Conservation (phyloP, 2,797 vertebrate species). For the Tachyglossus aculeatus region DNA sequence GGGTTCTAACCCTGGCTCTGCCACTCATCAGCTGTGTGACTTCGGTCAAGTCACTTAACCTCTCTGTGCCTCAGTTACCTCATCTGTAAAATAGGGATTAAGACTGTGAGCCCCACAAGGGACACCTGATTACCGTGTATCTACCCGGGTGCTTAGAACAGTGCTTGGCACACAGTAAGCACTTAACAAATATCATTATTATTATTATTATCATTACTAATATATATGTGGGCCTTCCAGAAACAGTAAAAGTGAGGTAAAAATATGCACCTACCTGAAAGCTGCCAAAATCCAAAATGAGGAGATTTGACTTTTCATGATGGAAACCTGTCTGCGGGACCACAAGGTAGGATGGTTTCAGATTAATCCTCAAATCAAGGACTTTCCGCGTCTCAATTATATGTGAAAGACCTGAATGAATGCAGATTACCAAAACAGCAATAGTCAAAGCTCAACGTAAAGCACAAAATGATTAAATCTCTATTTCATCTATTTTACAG, state of each 20-base stretch:
- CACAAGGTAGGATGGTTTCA: conserved; percentile 93
- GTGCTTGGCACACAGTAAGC: too few species aligned
- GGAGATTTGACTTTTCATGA: conserved; percentile 78
- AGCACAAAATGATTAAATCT: background rate
- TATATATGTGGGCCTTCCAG: background rate
- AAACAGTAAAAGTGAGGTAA: background rate
- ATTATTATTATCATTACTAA: too few species aligned
- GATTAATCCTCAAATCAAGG: conserved; percentile 87
- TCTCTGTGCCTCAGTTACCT: too few species aligned
- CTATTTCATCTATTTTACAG: background rate
- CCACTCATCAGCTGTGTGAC: too few species aligned
- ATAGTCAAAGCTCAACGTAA: background rate
- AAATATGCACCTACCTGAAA: conserved; percentile 77
- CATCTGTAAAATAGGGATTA: too few species aligned
- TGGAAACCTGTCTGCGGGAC: conserved; percentile 89
- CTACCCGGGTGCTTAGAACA: too few species aligned
- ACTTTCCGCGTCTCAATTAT: conserved; percentile 94
- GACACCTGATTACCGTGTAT: too few species aligned
- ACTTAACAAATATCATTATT: too few species aligned
- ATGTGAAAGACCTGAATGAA: conserved; percentile 85
- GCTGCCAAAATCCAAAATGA: conserved; percentile 93
- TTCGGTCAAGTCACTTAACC: too few species aligned
- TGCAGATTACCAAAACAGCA: background rate
- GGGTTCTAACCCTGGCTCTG: too few species aligned
- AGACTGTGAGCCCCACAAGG: too few species aligned